These are phyloP conservation scores for Drosophila oshimai DNA, from an alignment of 1,140 invertebrate genomes.

Conservation along the genomic window DNA sequence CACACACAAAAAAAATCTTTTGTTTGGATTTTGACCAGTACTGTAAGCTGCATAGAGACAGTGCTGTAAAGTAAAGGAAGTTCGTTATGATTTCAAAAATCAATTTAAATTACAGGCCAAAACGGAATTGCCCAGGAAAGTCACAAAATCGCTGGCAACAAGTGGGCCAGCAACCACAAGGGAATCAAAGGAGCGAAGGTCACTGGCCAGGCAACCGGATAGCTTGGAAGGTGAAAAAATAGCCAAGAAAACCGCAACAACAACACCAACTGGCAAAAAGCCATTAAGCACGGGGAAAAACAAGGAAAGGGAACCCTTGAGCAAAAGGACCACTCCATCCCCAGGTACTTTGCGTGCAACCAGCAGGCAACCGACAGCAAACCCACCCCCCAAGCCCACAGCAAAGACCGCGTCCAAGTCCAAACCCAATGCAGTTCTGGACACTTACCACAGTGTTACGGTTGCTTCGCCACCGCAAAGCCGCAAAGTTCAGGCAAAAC, in stretches of 20 bases:
- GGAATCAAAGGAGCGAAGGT: slow-evolving; percentile 16
- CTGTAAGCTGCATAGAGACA: neutral
- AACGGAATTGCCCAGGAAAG: slow-evolving; percentile 47
- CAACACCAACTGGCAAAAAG: slow-evolving; percentile 39
- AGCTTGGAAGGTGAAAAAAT: slow-evolving; percentile 45
- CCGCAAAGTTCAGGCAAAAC: slow-evolving; percentile 45
- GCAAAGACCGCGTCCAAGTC: slow-evolving; percentile 23
- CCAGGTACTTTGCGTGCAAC: slow-evolving; percentile 49
- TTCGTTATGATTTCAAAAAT: neutral
- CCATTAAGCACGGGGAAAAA: slow-evolving; percentile 35
- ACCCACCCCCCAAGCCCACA: slow-evolving; percentile 9
- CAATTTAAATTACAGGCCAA: slow-evolving; percentile 20
- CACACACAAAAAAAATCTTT: slow-evolving; percentile 2
- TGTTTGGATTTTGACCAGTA: slow-evolving; percentile 29
- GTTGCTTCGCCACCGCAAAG: slow-evolving; percentile 78
- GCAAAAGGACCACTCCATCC: slow-evolving; percentile 56
- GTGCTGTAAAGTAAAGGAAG: slow-evolving; percentile 9
- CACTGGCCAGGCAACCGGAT: slow-evolving; percentile 46
- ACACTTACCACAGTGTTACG: slow-evolving; percentile 79
- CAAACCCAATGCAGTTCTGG: slow-evolving; percentile 72
- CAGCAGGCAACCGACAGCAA: slow-evolving; percentile 17
- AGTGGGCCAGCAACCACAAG: slow-evolving; percentile 19
- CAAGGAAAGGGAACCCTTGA: slow-evolving; percentile 26
- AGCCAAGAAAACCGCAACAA: slow-evolving; percentile 36
- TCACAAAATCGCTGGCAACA: slow-evolving; percentile 54